A percentile compares a stretch with the other conserved stretches of the same genome.
Evolutionary conservation across 2,113 vertebrate genomes (phyloP).

Genomic region (Mustelus asterias): DNA sequence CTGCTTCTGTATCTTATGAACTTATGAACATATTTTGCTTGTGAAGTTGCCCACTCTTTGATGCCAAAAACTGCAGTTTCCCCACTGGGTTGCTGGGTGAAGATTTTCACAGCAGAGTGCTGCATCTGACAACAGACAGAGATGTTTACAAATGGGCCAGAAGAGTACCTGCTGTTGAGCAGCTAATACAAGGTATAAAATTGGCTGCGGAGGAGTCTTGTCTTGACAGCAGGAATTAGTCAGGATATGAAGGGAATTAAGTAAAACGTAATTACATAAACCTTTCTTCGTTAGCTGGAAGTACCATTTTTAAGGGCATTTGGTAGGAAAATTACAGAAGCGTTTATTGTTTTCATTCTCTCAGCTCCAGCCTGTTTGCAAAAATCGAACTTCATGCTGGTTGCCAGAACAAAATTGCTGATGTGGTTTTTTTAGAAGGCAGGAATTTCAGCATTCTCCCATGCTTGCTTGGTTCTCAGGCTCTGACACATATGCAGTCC

Average conservation of each 20-base stretch:
- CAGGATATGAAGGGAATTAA: background rate
- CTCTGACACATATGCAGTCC: background rate
- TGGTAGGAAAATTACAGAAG: background rate
- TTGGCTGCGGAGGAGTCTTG: background rate
- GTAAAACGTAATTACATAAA: background rate
- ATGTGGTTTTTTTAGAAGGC: background rate
- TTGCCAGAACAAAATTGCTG: background rate
- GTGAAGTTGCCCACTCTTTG: background rate
- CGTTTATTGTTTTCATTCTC: too few species aligned
- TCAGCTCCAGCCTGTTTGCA: background rate
- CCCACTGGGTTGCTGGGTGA: background rate
- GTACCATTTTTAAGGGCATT: background rate
- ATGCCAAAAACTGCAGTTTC: background rate
- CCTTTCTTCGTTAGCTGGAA: background rate
- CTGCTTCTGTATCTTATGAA: too few species aligned
- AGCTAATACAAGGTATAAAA: background rate
- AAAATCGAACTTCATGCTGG: background rate
- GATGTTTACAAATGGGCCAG: background rate
- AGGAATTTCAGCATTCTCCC: background rate
- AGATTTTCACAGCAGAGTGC: background rate
- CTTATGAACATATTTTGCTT: background rate
- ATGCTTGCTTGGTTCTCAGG: background rate
- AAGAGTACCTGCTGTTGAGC: slow-evolving; percentile 12
- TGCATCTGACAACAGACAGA: background rate
- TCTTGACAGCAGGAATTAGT: background rate